Evolutionary conservation across 2,113 vertebrate genomes (phyloP).

Genomic region (Tragelaphus buxtoni): DNA sequence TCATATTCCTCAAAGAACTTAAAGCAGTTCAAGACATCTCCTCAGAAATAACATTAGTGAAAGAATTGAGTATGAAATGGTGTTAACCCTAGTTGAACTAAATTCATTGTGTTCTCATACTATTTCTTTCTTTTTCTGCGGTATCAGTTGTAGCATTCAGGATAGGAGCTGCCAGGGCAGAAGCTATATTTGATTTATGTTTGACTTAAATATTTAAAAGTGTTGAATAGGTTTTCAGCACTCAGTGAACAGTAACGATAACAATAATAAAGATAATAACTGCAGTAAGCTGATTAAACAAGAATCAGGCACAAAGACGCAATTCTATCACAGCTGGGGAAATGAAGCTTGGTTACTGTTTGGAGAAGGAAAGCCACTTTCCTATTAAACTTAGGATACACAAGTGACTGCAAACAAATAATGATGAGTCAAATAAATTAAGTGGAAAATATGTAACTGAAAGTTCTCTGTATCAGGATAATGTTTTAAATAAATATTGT

Average conservation of each 20-base stretch:
- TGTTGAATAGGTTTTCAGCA: not conserved
- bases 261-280: slow-evolving; percentile 28
- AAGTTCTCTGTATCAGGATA: not conserved
- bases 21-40: not conserved
- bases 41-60: not conserved
- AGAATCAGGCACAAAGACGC: slow-evolving; percentile 42
- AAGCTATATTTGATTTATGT: not conserved
- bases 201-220: not conserved
- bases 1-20: not conserved
- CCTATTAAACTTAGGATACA: slow-evolving; percentile 47
- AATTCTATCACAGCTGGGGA: slow-evolving; percentile 45
- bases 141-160: not conserved
- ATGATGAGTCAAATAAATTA: slow-evolving; percentile 65
- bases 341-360: slow-evolving; percentile 61
- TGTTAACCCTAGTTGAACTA: not conserved
- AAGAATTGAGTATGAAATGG: not conserved
- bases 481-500: slow-evolving; percentile 2
- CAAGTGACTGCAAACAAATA: slow-evolving; percentile 59
- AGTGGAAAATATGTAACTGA: slow-evolving; percentile 69
- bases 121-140: not conserved
- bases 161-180: not conserved
- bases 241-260: not conserved
- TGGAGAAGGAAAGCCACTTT: slow-evolving; percentile 52
- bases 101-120: not conserved
- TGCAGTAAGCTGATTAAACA: slow-evolving; percentile 42